phyloP scores from a whole-genome alignment of 2,888 invertebrate species.

The Oxycera nigricornis region DNA sequence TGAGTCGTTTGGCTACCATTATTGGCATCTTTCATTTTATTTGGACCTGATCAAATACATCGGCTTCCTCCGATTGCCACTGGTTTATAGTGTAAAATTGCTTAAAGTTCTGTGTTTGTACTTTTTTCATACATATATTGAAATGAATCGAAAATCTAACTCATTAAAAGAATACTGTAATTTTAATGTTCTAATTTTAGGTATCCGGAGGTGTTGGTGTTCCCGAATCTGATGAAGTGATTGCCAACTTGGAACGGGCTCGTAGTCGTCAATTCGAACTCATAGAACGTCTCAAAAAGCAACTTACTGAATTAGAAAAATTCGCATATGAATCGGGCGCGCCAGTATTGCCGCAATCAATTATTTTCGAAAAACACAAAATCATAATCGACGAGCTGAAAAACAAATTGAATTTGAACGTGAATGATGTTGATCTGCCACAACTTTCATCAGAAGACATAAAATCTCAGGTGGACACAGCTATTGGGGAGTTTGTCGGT shows the following conservation, averaged over 20 bases:
- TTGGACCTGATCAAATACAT: too few relatives aligned
- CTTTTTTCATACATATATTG: too few relatives aligned
- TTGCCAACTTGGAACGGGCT: conserved; percentile 62
- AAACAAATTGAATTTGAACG: conserved; percentile 82
- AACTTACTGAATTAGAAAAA: conserved; percentile 81
- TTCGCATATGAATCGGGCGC: conserved; percentile 91
- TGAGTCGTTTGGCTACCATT: too few relatives aligned
- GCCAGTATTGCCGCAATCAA: conserved; percentile 74
- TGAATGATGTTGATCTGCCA: conserved; percentile 79
- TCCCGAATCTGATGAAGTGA: conserved; percentile 63
- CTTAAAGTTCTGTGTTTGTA: too few relatives aligned
- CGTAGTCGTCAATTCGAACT: conserved; percentile 78
- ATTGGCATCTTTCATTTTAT: too few relatives aligned
- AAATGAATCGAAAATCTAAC: too few relatives aligned
- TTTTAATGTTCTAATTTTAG: too few relatives aligned
- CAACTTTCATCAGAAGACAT: conserved; percentile 82
- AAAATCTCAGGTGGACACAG: conserved; percentile 86
- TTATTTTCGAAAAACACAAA: conserved; percentile 86
- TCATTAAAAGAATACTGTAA: too few relatives aligned
- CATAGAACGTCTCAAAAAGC: conserved; percentile 87
- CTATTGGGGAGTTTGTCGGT: conserved; percentile 89
- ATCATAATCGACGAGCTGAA: conserved; percentile 87
- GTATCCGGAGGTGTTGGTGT: background rate
- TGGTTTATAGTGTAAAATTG: too few relatives aligned
- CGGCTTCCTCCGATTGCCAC: too few relatives aligned